A percentile compares a stretch with the other conserved stretches of the same genome.
These are phyloP conservation scores for Malacoraja senta DNA, from an alignment of 2,797 vertebrate genomes.

Conservation along the genomic window DNA sequence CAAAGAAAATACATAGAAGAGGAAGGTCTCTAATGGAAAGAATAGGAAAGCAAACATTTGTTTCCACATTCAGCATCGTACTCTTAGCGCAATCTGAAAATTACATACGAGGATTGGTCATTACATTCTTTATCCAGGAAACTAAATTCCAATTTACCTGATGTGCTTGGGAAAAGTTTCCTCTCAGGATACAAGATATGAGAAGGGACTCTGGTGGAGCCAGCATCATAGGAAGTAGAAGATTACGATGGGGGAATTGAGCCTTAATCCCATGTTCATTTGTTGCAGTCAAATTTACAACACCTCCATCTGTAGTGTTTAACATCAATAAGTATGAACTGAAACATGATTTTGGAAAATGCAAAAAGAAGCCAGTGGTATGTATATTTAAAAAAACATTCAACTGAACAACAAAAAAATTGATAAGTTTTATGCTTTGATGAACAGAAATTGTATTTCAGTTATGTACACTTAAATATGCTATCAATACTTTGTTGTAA, in stretches of 20 bases:
- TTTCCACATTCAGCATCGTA: not conserved
- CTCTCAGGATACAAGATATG: constrained; percentile 79
- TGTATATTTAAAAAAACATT: not conserved
- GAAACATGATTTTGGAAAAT: not conserved
- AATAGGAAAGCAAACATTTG: not conserved
- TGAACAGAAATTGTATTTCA: not conserved
- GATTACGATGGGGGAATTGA: constrained; percentile 53
- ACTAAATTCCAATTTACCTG: constrained; percentile 64
- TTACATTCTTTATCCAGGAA: not conserved
- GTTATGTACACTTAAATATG: not conserved
- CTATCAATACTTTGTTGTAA: not conserved
- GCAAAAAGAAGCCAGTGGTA: not conserved
- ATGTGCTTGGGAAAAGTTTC: constrained; percentile 85
- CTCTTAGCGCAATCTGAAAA: not conserved
- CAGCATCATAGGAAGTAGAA: constrained; percentile 84
- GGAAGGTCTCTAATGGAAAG: not conserved
- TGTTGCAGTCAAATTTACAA: constrained; percentile 49
- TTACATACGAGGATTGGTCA: not conserved
- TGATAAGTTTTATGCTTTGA: not conserved
- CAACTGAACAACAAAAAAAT: not conserved
- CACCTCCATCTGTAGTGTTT: constrained; percentile 67
- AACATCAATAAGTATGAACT: not conserved
- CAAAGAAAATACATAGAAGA: not conserved
- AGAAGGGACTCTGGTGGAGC: constrained; percentile 87
- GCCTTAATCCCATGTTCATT: constrained; percentile 47